A percentile compares a stretch with the other conserved stretches of the same genome.
Evolutionary conservation across 2,888 invertebrate species (phyloP).

Genomic region (Nudaria mundana): DNA sequence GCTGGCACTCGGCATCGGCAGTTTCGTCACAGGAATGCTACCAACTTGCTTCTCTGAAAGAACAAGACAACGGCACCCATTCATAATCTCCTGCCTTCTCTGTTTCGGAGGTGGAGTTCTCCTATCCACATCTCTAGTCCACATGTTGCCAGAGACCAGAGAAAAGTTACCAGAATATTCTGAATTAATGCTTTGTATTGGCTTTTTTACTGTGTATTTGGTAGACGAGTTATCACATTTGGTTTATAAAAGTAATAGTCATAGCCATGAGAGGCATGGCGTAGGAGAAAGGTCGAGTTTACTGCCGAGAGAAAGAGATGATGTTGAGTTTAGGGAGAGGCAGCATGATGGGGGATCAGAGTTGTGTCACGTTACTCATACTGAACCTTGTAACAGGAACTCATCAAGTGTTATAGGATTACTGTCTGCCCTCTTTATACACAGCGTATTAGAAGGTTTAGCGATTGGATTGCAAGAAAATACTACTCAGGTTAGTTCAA

Average conservation of each 20-base stretch:
- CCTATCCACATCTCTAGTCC: constrained; percentile 87
- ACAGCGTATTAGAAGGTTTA: constrained; percentile 89
- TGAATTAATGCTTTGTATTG: constrained; percentile 84
- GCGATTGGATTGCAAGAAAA: constrained; percentile 89
- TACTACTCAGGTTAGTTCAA: constrained; percentile 78
- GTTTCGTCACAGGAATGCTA: constrained; percentile 85
- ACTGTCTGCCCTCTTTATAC: constrained; percentile 87
- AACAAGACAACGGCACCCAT: constrained; percentile 80
- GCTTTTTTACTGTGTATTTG: constrained; percentile 87
- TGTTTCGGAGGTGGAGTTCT: constrained; percentile 92
- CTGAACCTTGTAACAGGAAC: constrained; percentile 83
- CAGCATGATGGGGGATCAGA: constrained; percentile 59
- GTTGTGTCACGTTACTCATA: constrained; percentile 85
- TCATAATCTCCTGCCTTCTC: constrained; percentile 85
- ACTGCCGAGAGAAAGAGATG: constrained; percentile 35
- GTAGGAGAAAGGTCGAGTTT: constrained; percentile 53
- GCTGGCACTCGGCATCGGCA: constrained; percentile 84
- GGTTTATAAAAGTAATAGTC: constrained; percentile 61
- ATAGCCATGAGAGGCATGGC: constrained; percentile 32
- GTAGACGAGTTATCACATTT: constrained; percentile 87
- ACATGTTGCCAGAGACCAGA: constrained; percentile 91
- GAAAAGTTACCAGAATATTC: constrained; percentile 80
- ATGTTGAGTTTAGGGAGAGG: constrained; percentile 55
- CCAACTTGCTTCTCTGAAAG: constrained; percentile 84
- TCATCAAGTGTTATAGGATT: constrained; percentile 84